Base-by-base conservation (phyloP, 2,888 invertebrate species). In the Tuta absoluta region DNA sequence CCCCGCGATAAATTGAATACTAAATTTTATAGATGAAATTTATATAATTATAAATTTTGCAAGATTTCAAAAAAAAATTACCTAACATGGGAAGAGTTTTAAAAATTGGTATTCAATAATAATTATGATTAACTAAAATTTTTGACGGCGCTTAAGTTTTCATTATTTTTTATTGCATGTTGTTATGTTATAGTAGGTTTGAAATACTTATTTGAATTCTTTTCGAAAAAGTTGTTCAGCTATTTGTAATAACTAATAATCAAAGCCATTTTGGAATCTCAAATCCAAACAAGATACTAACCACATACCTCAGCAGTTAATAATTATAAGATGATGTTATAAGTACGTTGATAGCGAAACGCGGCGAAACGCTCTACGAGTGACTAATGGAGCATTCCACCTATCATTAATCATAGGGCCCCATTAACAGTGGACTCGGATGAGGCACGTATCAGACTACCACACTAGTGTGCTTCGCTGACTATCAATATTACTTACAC, bases 341-440 rank as follows among this genome's bases (percentile, higher is more conserved):
- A 62, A 53, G 38, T 62, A 62, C 38, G 38, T 53, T 14, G 53
- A 62, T 38, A 53, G 53, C 53, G n/a, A 24, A 62, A 62, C 51
- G 62, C 53, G 53, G 21, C 23, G 53, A 62, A 61, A 62, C 53
- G 53, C 21, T 51, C 62, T 38, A 37, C 53, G 48, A 49, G 62
- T 53, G 53, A 62, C 62, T 62, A 62, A 62, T 62, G 62, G 62
- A 62, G 53, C 62, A 38, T 62, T 62, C 62, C 38, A 53, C 48
- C 51, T 37, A 23, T 53, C 62, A 62, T 62, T 62, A 53, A 62
- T 62, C 62, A 62, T 62, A 51, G 23, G 37, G 38, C 38, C 62
- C 62, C 62, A 62, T 62, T 62, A 62, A 62, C 62, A 53, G 53
- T 38, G 17, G 23, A 23, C 49, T 61, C 38, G 37, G 53, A 23